Conservation (phyloP, 2,797 vertebrate species). For the Astyanax mexicanus region DNA sequence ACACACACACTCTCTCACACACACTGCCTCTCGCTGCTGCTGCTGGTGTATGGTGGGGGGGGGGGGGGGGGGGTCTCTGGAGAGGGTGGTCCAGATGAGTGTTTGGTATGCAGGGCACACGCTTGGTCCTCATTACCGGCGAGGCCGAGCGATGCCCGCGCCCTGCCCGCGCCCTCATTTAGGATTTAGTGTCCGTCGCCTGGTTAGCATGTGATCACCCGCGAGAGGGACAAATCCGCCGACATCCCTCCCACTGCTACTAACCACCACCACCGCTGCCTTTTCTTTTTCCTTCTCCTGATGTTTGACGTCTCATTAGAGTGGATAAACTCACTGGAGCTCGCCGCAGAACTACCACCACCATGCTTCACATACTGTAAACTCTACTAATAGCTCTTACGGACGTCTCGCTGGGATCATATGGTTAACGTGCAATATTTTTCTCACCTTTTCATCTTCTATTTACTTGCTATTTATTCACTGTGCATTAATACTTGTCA, state of each 20-base stretch:
- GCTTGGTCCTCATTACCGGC: conserved; percentile 51
- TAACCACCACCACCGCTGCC: no score
- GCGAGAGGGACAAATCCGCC: conserved; percentile 36
- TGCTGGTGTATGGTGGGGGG: no score
- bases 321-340: conserved; percentile 15
- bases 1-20: background rate
- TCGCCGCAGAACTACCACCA: conserved; percentile 1
- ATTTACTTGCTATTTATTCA: no score
- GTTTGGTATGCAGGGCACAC: conserved; percentile 33
- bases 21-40: background rate
- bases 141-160: conserved; percentile 42
- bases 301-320: conserved; percentile 16
- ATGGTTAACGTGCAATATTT: no score
- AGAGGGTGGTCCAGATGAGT: conserved; percentile 41
- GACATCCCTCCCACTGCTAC: background rate
- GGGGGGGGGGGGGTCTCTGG: conserved; percentile 17
- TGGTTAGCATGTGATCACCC: conserved; percentile 28
- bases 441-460: no score
- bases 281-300: background rate
- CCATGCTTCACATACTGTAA: no score
- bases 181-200: conserved; percentile 41
- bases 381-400: no score
- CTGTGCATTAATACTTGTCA: no score
- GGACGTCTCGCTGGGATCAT: no score
- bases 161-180: conserved; percentile 46